A percentile compares a stretch with the other conserved stretches of the same genome.
phyloP scores from a whole-genome alignment of 2,797 vertebrate genomes.

The Mycteria americana region DNA sequence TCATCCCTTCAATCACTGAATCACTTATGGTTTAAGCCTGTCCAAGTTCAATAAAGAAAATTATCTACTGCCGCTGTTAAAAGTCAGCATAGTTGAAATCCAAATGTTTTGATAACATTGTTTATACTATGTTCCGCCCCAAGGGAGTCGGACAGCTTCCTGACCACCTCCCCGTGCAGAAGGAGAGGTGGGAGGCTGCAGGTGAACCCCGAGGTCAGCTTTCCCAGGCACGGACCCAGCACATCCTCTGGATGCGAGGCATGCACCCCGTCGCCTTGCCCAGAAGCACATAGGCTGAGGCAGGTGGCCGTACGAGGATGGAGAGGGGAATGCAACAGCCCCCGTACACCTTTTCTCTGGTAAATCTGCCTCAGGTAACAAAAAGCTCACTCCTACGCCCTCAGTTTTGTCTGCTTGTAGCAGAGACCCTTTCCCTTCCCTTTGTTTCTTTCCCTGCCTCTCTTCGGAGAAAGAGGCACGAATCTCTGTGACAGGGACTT shows the following conservation, averaged over 20 bases:
- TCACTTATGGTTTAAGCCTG: conserved; percentile 31
- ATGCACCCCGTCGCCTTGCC: neutral
- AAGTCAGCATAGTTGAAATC: conserved; percentile 20
- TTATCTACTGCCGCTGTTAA: neutral
- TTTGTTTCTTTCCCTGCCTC: neutral
- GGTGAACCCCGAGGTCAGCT: neutral
- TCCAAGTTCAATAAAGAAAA: conserved; percentile 54
- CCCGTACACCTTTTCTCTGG: accelerated
- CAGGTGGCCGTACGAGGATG: neutral
- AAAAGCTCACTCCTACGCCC: neutral
- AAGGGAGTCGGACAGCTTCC: neutral
- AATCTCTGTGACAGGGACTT: neutral
- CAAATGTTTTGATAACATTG: conserved; percentile 25
- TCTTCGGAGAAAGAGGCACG: neutral
- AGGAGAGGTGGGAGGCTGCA: neutral
- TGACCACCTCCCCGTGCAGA: neutral
- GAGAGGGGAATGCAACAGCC: neutral
- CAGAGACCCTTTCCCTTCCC: neutral
- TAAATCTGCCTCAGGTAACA: neutral
- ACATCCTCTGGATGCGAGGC: neutral
- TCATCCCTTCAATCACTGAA: conserved; percentile 41
- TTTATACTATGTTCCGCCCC: neutral
- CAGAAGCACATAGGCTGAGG: neutral
- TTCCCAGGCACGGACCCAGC: neutral
- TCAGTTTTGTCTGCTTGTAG: neutral